Conservation (phyloP, 37 sponge, comb jelly and placozoan species). For the Axinella damicornis region DNA sequence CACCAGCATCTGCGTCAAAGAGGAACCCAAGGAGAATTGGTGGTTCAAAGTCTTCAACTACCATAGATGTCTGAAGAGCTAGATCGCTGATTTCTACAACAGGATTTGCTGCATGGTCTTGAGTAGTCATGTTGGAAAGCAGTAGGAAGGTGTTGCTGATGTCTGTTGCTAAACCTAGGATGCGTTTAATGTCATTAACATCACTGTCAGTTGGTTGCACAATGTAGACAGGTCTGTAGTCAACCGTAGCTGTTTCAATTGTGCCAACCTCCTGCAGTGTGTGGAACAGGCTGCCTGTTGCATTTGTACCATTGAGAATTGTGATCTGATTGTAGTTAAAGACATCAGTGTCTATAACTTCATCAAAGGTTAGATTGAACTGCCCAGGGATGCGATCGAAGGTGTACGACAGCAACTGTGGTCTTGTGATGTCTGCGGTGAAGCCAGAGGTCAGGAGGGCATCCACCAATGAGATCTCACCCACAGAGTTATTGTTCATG, state of each 20-base stretch:
- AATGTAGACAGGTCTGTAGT: conserved; percentile 70
- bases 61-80: conserved; percentile 51
- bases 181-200: conserved; percentile 79
- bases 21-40: conserved; percentile 61
- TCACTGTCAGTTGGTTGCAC: conserved; percentile 54
- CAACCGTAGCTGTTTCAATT: conserved; percentile 24
- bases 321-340: conserved; percentile 84
- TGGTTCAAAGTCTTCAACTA: conserved; percentile 54
- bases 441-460: conserved; percentile 52
- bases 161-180: conserved; percentile 67
- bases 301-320: conserved; percentile 46
- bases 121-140: conserved; percentile 55
- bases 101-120: conserved; percentile 56
- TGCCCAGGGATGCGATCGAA: conserved; percentile 83
- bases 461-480: conserved; percentile 6
- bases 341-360: conserved; percentile 75
- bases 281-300: conserved; percentile 35
- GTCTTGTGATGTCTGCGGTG: conserved; percentile 66
- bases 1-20: conserved; percentile 72
- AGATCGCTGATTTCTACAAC: conserved; percentile 17
- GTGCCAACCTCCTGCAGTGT: conserved; percentile 43
- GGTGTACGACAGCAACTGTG: conserved; percentile 68
- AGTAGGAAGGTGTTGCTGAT: conserved; percentile 66
- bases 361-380: conserved; percentile 82
- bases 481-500: conserved; percentile 57